Conservation (phyloP, 1,140 invertebrate genomes). For the Campoletis sonorensis region DNA sequence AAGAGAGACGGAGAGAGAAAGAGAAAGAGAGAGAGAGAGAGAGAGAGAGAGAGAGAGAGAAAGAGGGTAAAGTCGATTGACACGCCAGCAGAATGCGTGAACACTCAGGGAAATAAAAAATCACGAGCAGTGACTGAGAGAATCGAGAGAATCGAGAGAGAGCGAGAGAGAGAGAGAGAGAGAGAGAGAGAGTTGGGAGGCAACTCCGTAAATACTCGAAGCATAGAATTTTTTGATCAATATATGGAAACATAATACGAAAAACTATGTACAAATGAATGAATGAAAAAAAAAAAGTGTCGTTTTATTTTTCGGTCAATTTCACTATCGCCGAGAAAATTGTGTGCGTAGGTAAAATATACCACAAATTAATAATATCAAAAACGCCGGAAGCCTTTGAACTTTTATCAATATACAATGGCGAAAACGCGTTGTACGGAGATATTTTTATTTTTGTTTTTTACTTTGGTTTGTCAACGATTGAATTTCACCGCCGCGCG, state of each 20-base stretch:
- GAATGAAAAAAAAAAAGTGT: background rate
- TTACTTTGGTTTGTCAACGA: background rate
- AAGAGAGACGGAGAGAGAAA: background rate
- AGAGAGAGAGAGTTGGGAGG: background rate
- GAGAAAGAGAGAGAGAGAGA: background rate
- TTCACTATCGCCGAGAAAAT: background rate
- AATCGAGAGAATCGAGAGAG: background rate
- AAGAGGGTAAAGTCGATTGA: constrained; percentile 25
- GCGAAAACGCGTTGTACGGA: too few relatives aligned
- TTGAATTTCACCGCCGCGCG: background rate
- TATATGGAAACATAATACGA: background rate
- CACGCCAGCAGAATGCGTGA: constrained; percentile 8
- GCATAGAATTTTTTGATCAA: background rate
- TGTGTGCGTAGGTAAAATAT: background rate
- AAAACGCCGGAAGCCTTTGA: constrained; percentile 3
- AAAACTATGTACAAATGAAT: background rate
- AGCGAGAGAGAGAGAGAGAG: background rate
- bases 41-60: constrained; percentile 9
- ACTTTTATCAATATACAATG: background rate
- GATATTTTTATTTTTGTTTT: too few relatives aligned
- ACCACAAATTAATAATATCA: constrained; percentile 35
- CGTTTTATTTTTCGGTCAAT: background rate
- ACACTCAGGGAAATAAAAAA: constrained; percentile 34
- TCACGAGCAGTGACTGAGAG: background rate
- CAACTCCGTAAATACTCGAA: background rate